Evolutionary conservation across 2,797 vertebrate genomes (phyloP), one percentile per base, ranked within the genome.

Genomic region (Crenichthys baileyi): DNA sequence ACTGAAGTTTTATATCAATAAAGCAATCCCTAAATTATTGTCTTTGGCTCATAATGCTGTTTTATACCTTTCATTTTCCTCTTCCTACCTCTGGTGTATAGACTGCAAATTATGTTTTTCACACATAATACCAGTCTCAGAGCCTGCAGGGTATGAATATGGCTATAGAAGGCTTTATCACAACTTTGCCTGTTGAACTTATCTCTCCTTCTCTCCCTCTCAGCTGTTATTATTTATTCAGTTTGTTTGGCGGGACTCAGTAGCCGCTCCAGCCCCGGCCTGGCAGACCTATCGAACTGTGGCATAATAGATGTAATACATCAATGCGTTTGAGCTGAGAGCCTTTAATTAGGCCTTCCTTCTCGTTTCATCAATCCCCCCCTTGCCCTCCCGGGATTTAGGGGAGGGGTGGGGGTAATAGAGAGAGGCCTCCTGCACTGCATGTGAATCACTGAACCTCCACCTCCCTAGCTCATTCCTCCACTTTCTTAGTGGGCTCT

Each of bases 321-420:
- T 99, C 98, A 99, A 99, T 98, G 97, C 94, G 93, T 97, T 98
- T 98, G 96, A 98, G 97, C 96, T 96, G 97, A 98, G 96, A 96
- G 97, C 96, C 96, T 98, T 98, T 99, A 99, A 99, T 99, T 99
- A 98, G 98, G 96, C 96, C 96, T 98, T 97, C 96, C 95, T 84
- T 90, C 97, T 97, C 96, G 96, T 99, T 99, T 97, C 96, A 97
- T 99, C 97, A 97, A 98, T 97, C 95, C 95, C 85, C 92, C 84
- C 89, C 91, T 46, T 86, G 77, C 84, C 87, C 91, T 94, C 94
- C 76, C 84, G 97, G 96, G 97, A 97, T 96, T 96, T 94, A 92
- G 93, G 94, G 96, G 86, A 81, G 79, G 79, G 84, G 79, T 53
- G 75, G 82, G 79, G 84, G 76, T 80, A 96, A 96, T 94, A 95